Evolutionary conservation across 2,797 vertebrate genomes (phyloP), one percentile per base, ranked within the genome.

Genomic region (Sebastolobus alascanus): DNA sequence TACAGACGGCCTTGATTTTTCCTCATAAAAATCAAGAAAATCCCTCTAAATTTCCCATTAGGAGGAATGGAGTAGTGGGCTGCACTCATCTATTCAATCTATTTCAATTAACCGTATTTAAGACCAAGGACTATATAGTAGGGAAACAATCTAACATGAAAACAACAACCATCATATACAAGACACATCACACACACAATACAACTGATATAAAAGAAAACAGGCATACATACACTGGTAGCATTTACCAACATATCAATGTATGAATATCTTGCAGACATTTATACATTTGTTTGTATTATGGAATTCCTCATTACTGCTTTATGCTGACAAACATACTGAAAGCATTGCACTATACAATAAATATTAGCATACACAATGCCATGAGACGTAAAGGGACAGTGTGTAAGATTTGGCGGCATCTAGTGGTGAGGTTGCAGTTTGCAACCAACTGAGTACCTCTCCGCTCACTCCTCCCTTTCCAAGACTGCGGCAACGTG

Each of bases 1-100:
- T 37, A 66, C 60, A 68, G 40, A 66, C 12, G 64, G n/a, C 70
- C 27, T 72, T 70, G 55, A 74, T 74, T 78, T 69, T 46, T 52
- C 18, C 37, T 61, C 1, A 5, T 18, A 58, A 74, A 59, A 73
- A 37, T 54, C 72, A 40, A 40, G 37, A n/a, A 54, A n/a, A 54
- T 33, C 43, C 9, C 1, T 69, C 5, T 50, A 69, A 55, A 65
- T 69, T 46, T 38, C 46, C 43, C 11, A 50, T 63, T n/a, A 73
- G 40, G 35, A 67, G 20, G 22, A 50, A 56, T 1, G 2, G 52
- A n/a, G 37, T 16, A 16, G 35, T 31, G 31, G 3, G 29, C 37
- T 64, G 12, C 33, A 33, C 6, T 16, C 27, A 55, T 60, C 22
- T 37, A 18, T 35, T 58, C 11, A 12, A 58, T 59, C 35, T 4